phyloP scores from a whole-genome alignment of 2,888 invertebrate species.

The Campoplex nolae region DNA sequence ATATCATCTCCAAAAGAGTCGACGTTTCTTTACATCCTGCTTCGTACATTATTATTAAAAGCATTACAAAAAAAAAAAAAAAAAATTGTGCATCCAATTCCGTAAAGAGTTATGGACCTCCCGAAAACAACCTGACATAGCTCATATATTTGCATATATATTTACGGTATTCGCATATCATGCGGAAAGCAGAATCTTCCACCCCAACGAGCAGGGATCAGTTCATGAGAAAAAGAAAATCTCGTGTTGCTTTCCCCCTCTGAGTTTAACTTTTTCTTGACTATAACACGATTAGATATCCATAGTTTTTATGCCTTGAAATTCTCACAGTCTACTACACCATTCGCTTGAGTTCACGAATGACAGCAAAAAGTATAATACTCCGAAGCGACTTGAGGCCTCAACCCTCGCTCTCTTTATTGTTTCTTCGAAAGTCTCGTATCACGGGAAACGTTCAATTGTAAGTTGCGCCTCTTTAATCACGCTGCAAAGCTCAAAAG shows the following conservation, averaged over 20 bases:
- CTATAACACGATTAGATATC: not conserved
- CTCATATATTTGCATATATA: not conserved
- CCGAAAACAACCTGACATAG: not conserved
- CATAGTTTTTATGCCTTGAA: not conserved
- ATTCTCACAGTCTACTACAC: not conserved
- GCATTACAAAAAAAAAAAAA: not conserved
- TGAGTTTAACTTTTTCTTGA: not conserved
- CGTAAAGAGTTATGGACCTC: not conserved
- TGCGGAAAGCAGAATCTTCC: conserved; percentile 8
- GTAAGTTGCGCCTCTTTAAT: conserved; percentile 27
- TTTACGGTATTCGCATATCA: not conserved
- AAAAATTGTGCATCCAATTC: not conserved
- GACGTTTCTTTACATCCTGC: not conserved
- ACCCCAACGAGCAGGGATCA: not conserved
- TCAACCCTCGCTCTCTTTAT: not conserved
- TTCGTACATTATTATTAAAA: not conserved
- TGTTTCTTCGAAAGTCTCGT: not conserved
- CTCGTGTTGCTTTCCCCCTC: conserved; percentile 6
- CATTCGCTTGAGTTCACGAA: not conserved
- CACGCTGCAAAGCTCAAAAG: conserved; percentile 32
- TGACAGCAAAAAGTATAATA: not conserved
- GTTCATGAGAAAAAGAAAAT: not conserved
- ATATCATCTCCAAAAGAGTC: not conserved
- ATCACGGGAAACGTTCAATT: conserved; percentile 20
- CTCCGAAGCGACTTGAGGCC: not conserved